Conservation (phyloP, 2,113 vertebrate species). For the Cacatua alba region DNA sequence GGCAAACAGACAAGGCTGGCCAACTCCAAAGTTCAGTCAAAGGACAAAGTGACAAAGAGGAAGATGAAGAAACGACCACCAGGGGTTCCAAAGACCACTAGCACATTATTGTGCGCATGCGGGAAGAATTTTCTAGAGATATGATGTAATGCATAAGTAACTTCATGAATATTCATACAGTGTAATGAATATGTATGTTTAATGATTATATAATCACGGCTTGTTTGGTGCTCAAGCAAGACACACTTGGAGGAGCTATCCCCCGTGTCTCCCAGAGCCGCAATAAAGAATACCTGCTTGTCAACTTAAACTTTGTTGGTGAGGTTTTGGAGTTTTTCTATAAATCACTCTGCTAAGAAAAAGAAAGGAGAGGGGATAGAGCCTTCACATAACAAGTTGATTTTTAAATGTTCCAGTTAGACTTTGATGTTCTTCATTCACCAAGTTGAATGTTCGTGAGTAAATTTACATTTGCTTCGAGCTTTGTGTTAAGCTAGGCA, state of each 20-base stretch:
- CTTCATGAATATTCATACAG: neutral
- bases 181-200: neutral
- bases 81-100: neutral
- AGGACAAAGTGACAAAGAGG: neutral
- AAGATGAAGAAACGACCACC: neutral
- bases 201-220: neutral
- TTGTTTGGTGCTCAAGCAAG: neutral
- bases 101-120: neutral
- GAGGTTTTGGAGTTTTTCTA: neutral
- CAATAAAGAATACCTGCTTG: neutral
- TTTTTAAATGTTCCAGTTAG: conserved; percentile 16
- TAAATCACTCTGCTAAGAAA: neutral
- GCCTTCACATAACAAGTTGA: neutral
- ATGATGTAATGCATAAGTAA: neutral
- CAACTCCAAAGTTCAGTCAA: neutral
- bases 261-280: neutral
- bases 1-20: neutral
- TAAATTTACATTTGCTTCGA: conserved; percentile 41
- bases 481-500: conserved; percentile 3
- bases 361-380: neutral
- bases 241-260: neutral
- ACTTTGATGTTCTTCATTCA: conserved; percentile 39
- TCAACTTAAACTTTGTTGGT: neutral
- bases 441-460: neutral
- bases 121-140: neutral